A percentile compares a stretch with the other conserved stretches of the same genome.
Evolutionary conservation across 1,140 invertebrate species (phyloP).

Genomic region (Hylaeus anthracinus): DNA sequence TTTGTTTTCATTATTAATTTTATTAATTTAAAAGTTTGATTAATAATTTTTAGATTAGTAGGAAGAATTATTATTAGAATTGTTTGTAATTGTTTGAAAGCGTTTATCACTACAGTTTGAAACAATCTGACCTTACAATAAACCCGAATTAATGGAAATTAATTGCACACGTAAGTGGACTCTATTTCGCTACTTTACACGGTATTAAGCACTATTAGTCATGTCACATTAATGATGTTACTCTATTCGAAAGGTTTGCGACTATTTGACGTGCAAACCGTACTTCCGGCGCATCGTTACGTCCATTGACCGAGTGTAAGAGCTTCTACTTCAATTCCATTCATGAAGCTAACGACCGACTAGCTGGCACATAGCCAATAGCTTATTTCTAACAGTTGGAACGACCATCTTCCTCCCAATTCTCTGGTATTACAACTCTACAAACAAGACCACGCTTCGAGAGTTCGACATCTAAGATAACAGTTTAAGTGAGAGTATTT

Average conservation of each 20-base stretch:
- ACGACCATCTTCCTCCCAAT: conserved; percentile 31
- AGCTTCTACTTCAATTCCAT: conserved; percentile 62
- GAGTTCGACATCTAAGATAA: background rate
- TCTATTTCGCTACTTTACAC: no score
- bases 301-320: conserved; percentile 30
- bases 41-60: no score
- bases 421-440: background rate
- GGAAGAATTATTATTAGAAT: no score
- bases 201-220: background rate
- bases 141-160: no score
- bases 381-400: conserved; percentile 61
- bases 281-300: conserved; percentile 31
- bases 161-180: no score
- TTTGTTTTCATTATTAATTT: no score
- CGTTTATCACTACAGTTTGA: no score
- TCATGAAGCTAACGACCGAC: conserved; percentile 62
- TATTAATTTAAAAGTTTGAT: no score
- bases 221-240: conserved; percentile 29
- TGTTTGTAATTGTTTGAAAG: no score
- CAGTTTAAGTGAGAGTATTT: background rate
- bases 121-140: no score
- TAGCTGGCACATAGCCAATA: conserved; percentile 62
- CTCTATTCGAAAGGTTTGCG: background rate
- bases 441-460: conserved; percentile 1
- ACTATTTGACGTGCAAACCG: conserved; percentile 24